These are phyloP conservation scores for Coptodon bakossiorum DNA, from an alignment of 2,113 vertebrate species.

Conservation along the genomic window DNA sequence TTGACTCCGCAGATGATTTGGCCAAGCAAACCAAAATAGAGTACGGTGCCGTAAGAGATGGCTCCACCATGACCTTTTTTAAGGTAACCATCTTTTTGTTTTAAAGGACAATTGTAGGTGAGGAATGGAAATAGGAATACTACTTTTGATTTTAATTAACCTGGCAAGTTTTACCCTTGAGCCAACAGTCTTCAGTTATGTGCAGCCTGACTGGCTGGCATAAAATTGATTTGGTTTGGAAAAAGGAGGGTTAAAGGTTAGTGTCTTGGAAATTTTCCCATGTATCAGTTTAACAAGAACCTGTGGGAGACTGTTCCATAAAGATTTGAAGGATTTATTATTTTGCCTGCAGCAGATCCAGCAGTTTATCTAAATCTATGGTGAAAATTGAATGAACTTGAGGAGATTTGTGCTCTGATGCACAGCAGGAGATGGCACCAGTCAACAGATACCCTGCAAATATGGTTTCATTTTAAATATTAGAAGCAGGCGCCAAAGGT, in stretches of 20 bases:
- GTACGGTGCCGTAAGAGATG: constrained; percentile 92
- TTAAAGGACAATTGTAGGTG: not conserved
- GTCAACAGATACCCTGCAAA: not conserved
- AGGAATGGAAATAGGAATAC: not conserved
- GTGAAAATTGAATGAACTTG: constrained; percentile 8
- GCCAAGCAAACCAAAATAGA: constrained; percentile 99
- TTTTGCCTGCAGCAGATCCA: not conserved
- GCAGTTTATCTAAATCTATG: not conserved
- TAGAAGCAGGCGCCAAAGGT: not conserved
- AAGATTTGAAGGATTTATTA: constrained; percentile 11
- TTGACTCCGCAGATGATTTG: constrained; percentile 93
- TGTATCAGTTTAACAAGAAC: not conserved
- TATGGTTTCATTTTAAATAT: not conserved
- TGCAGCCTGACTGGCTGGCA: not conserved
- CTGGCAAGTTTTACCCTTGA: not conserved
- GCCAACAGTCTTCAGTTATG: not conserved
- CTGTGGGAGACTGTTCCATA: not conserved
- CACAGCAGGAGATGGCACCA: not conserved
- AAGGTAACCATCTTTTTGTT: constrained; percentile 76
- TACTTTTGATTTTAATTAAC: not conserved
- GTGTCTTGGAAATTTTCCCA: not conserved
- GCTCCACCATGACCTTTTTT: constrained; percentile 99
- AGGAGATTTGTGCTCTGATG: not conserved
- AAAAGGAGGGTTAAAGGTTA: not conserved
- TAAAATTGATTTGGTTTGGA: not conserved